Conservation (phyloP, 2,113 vertebrate genomes). For the Rhadina sibilatrix region DNA sequence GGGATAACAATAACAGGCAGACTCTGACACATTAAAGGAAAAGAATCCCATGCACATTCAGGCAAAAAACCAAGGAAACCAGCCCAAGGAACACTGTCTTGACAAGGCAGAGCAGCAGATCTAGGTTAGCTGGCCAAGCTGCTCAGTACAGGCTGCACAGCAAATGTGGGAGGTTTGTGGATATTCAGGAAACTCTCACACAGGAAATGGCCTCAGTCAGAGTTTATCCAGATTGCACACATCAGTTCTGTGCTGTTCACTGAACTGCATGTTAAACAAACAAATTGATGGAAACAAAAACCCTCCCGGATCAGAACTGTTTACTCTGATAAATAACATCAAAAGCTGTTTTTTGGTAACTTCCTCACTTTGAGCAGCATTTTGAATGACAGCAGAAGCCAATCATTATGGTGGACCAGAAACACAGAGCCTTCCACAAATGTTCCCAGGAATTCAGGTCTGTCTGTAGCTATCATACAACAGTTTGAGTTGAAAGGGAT, state of each 20-base stretch:
- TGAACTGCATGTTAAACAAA: background rate
- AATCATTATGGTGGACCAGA: background rate
- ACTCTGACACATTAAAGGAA: background rate
- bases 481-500: background rate
- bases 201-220: background rate
- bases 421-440: background rate
- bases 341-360: background rate
- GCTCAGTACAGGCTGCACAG: background rate
- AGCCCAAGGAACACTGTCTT: background rate
- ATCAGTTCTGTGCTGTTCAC: background rate
- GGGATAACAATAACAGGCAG: background rate
- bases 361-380: background rate
- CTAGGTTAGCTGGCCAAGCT: rapidly evolving
- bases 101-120: background rate
- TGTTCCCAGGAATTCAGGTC: background rate
- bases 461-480: background rate
- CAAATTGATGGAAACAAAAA: background rate
- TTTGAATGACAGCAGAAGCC: background rate
- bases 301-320: background rate
- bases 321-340: background rate
- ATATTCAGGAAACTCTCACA: background rate
- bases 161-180: rapidly evolving
- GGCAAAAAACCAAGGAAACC: background rate
- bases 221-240: rapidly evolving
- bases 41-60: background rate